Evolutionary conservation across 2,888 invertebrate species (phyloP), one percentile per base, ranked within the genome.

Genomic region (Stenolophus ochropezus): DNA sequence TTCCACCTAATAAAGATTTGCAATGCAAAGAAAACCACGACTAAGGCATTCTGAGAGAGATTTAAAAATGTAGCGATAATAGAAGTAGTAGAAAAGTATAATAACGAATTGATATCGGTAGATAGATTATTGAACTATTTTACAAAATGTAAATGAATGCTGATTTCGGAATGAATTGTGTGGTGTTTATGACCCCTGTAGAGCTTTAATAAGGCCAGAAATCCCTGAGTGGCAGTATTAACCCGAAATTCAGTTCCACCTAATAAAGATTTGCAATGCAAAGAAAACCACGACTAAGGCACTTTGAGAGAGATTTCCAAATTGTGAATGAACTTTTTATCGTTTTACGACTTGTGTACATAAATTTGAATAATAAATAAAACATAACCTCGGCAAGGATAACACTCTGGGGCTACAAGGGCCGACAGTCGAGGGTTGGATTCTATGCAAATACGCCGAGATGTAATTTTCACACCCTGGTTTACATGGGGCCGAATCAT

Each of bases 301-400:
- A 69, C 25, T 69, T 69, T 69, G 33, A 27, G 18, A 69, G 61
- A 65, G 65, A 69, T 53, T 75, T 27, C 20, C 51, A 79, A 79
- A 79, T 71, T 79, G 21, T 47, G 71, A 79, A 79, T 79, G 69
- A 79, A 69, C 42, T 71, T 79, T 79, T 79, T 79, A 79, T 79
- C 71, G 69, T 56, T 79, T 79, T 77, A 77, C 47, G 77, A 77
- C 77, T 77, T 77, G 20, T 42, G 65, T 79, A 79, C 79, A 79
- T 79, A 79, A 79, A 79, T 79, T 79, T 79, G 71, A 79, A 79
- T 77, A 77, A 77, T 77, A 77, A 69, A 79, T 79, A 79, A 71
- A 79, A 71, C 71, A 78, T 78, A 78, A 78, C 65, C 78, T 33
- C 42, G 20, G 27, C 49, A 65, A 79, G 79, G 71, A 56, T 49